These are phyloP conservation scores for Mesorhabditis sp. DNA, from an alignment of 2,888 invertebrate species.

Conservation along the genomic window DNA sequence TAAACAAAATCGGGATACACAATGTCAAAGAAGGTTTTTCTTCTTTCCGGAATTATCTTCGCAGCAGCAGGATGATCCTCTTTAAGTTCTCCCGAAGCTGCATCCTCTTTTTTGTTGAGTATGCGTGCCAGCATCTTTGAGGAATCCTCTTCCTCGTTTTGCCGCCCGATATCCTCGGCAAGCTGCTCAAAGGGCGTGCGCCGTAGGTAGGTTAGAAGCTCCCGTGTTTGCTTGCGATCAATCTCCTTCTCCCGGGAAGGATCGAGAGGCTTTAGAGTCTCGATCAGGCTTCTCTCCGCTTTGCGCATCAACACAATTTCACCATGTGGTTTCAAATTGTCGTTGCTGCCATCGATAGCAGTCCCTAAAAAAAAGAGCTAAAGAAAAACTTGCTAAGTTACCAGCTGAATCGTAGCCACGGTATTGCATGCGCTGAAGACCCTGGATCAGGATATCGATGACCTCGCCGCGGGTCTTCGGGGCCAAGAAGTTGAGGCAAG, in stretches of 20 bases:
- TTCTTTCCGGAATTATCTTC: not conserved
- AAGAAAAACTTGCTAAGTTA: constrained; percentile 49
- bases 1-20: not conserved
- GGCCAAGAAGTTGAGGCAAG: constrained; percentile 94
- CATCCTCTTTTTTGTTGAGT: too few relatives aligned
- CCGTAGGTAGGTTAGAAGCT: not conserved
- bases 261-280: constrained; percentile 41
- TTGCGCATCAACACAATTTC: constrained; percentile 41
- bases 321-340: constrained; percentile 29
- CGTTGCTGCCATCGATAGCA: constrained; percentile 48
- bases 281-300: constrained; percentile 36
- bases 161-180: not conserved
- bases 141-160: not conserved
- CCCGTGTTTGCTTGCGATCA: constrained; percentile 18
- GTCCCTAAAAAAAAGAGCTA: constrained; percentile 28
- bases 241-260: constrained; percentile 42
- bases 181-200: not conserved
- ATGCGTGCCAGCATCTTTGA: too few relatives aligned
- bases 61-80: not conserved
- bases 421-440: constrained; percentile 93
- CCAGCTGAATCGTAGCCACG: constrained; percentile 99
- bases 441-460: constrained; percentile 85
- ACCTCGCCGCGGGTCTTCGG: constrained; percentile 87
- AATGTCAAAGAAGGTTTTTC: not conserved
- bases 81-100: not conserved